Percentiles rank a stretch among this genome's conserved stretches.
Conservation (phyloP, 2,888 invertebrate species). For the Argyresthia goedartella region DNA sequence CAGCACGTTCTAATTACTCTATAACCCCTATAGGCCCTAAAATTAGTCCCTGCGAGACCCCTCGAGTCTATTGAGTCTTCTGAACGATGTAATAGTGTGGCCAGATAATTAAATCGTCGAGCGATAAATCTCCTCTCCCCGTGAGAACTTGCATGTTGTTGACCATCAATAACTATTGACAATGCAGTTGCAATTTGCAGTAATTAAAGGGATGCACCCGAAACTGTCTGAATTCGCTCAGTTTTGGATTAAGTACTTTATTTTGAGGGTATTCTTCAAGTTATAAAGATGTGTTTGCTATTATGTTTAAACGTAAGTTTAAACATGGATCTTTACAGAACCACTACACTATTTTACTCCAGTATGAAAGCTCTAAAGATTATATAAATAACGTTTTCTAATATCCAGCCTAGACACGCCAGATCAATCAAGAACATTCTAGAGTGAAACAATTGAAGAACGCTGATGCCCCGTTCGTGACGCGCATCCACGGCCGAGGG, state of each 20-base stretch:
- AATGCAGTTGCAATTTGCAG: constrained; percentile 3
- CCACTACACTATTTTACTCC: too few species aligned
- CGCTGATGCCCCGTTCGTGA: neutral
- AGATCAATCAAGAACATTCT: neutral
- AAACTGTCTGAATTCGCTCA: neutral
- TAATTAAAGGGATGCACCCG: neutral
- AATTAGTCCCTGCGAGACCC: neutral
- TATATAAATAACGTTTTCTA: too few species aligned
- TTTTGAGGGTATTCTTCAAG: neutral
- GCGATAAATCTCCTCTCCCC: constrained; percentile 52
- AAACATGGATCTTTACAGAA: too few species aligned
- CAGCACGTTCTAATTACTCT: too few species aligned
- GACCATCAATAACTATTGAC: constrained; percentile 10
- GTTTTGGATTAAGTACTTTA: neutral
- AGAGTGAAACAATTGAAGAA: neutral
- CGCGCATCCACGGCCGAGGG: neutral
- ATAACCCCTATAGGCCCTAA: too few species aligned
- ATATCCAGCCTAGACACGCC: too few species aligned
- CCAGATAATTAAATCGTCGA: constrained; percentile 26
- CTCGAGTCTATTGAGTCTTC: neutral
- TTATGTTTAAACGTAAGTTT: too few species aligned
- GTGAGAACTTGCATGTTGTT: constrained; percentile 43
- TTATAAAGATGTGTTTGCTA: too few species aligned
- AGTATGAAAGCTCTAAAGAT: too few species aligned
- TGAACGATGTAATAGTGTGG: neutral